A percentile compares a stretch with the other conserved stretches of the same genome.
phyloP scores from a whole-genome alignment of 2,113 vertebrate species.

The Stigmatopora argus region DNA sequence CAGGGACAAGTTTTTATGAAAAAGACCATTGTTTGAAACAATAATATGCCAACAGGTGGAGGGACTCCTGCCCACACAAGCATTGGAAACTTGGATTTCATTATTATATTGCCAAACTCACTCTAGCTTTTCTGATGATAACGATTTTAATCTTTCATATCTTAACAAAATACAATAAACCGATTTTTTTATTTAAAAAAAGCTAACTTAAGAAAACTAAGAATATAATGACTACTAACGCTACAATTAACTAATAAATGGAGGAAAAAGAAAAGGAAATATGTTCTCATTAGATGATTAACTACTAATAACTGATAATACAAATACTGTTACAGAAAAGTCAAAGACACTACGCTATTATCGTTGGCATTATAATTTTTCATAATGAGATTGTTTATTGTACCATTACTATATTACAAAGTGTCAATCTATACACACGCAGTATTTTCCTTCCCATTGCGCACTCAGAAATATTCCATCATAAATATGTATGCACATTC shows the following conservation, averaged over 20 bases:
- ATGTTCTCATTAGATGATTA: no score
- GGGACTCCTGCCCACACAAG: slow-evolving; percentile 4
- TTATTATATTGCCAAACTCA: background rate
- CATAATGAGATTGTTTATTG: no score
- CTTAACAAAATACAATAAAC: background rate
- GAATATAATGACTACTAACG: no score
- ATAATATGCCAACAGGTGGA: slow-evolving; percentile 19
- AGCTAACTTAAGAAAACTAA: no score
- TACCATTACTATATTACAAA: no score
- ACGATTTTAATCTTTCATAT: background rate
- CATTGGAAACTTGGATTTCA: background rate
- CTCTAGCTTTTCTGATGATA: background rate
- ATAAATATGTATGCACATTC: slow-evolving; percentile 8
- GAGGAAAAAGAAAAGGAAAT: no score
- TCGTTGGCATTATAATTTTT: no score
- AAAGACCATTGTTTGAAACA: background rate
- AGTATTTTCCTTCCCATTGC: background rate
- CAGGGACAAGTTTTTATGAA: background rate
- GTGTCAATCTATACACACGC: background rate
- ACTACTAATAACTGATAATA: no score
- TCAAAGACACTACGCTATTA: no score
- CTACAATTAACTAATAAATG: no score
- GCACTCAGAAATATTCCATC: background rate
- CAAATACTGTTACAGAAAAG: no score
- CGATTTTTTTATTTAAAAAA: no score